Evolutionary conservation across 2,113 vertebrate genomes (phyloP), one percentile per base, ranked within the genome.

Genomic region (Zosterops lateralis): DNA sequence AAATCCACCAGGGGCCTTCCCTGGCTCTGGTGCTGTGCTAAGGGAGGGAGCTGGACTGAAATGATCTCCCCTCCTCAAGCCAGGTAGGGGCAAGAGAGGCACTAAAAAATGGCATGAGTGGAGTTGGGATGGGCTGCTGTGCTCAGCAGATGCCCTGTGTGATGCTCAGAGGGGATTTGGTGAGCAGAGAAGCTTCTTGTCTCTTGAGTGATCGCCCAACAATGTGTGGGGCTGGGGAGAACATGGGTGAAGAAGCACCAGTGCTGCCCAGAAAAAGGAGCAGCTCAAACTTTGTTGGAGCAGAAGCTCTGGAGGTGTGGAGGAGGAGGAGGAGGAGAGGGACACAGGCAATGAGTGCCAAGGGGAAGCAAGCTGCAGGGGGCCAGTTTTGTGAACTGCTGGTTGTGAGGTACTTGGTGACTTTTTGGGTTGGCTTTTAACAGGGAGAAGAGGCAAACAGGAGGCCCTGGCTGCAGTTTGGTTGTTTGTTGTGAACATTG

Each of bases 171-270:
- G 45, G 40, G 34, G 17, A 5, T n/a, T 4, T 34, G 56, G 17
- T 48, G 65, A 67, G 44, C 60, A 42, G 25, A 87, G 44, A 12
- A 79, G 67, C 36, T 65, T 56, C 40, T 38, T 10, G 7, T 18
- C 57, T 36, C 61, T 10, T 4, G 24, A 58, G 34, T 18, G 34
- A 51, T 28, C 38, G 38, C 78, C 70, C 50, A 45, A 17, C 19
- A 21, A 3, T 0, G 0, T 0, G 3, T 32, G 60, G 14, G 42
- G 56, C 22, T 0, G 1, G 28, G 36, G 65, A 40, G 9, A 53
- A 31, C 53, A n/a, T 0, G 0, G 7, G 26, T 2, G 3, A 32
- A 40, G 50, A 66, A 38, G 17, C 13, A 50, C 6, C 12, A 19
- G 45, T 12, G 47, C 32, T 78, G 44, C 14, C 9, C 5, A 10